Evolutionary conservation across 2,888 invertebrate species (phyloP), one percentile per base, ranked within the genome.

Genomic region (Argyresthia albistria): DNA sequence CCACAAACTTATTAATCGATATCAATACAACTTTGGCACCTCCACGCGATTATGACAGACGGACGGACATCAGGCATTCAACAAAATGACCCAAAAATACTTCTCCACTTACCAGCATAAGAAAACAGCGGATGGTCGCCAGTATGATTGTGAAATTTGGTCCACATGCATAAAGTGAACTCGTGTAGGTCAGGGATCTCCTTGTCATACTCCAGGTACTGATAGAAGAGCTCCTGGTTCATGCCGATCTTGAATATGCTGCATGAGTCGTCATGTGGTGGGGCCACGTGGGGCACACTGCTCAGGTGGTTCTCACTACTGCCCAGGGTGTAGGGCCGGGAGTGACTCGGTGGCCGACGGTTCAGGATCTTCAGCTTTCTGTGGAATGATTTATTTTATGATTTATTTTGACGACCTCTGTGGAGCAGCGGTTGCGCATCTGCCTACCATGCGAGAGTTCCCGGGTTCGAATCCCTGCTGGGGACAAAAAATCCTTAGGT

Each of bases 101-200:
- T 16, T 35, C 36, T 35, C 54, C 35, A 65, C 78, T 91, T 72
- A 95, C 95, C 91, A 64, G 94, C 90, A 71, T 95, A 95, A 12
- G 95, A 95, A 69, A 95, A 93, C 52, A 95, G 73, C 0, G 95
- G 94, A 81, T 95, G 95, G 68, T 95, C 95, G 55, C 92, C 93
- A 25, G 91, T 91, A 68, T 95, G 95, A 66, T 95, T 95, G 62
- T 91, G 91, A 67, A 94, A 95, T 64, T 95, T 93, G 62, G 90
- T 91, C 95, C 95, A 95, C 79, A 91, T 90, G 69, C 95, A 95
- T 9, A 95, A 83, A 0, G 95, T 95, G 70, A 95, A 95, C 72
- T 95, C 95, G 62, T 94, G 93, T 60, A 95, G 67, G 66, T 94
- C 92, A 0, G 94, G 94, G 39, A 95, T 64, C 35, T 89, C 80